Conservation (phyloP, 2,113 vertebrate species). For the Deroptyus accipitrinus region DNA sequence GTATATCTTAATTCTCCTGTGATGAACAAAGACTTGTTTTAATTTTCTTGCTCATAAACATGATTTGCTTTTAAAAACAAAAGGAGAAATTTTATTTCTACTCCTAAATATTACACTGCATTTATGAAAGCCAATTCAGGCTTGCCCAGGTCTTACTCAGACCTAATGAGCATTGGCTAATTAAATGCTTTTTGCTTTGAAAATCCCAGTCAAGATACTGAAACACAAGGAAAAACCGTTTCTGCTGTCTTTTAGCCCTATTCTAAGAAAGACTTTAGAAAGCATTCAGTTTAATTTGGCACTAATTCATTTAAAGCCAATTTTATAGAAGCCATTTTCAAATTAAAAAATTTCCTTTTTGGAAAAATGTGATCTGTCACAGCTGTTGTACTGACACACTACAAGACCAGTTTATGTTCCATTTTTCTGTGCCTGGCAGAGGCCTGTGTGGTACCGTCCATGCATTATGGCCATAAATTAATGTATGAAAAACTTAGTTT, state of each 20-base stretch:
- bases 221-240: not conserved
- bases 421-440: not conserved
- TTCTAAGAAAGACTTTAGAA: not conserved
- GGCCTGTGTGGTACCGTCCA: not conserved
- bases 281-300: not conserved
- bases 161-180: not conserved
- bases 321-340: not conserved
- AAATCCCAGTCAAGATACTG: not conserved
- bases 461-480: not conserved
- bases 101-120: not conserved
- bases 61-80: not conserved
- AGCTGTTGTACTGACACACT: not conserved
- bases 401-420: not conserved
- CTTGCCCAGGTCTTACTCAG: not conserved
- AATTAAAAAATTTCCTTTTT: not conserved
- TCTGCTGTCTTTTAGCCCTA: not conserved
- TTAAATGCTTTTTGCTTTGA: not conserved
- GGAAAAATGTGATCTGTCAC: not conserved
- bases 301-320: not conserved
- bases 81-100: not conserved
- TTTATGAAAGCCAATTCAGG: not conserved
- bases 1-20: not conserved
- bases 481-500: not conserved
- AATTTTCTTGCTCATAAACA: not conserved
- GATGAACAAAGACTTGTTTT: not conserved